Percentiles rank a stretch among this genome's conserved stretches.
Evolutionary conservation across 2,888 invertebrate genomes (phyloP).

Genomic region (Campoplex nolae): DNA sequence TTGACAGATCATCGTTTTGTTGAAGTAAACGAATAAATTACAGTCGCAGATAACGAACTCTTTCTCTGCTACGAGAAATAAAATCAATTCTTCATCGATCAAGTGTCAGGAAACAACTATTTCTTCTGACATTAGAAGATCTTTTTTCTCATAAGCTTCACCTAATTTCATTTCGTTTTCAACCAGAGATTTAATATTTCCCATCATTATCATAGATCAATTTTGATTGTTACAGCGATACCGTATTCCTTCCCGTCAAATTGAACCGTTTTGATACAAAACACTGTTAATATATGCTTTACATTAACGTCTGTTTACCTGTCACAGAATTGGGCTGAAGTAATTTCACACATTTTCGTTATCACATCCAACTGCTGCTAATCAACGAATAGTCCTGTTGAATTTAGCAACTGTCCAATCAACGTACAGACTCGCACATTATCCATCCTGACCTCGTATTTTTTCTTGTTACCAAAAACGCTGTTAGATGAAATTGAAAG

Average conservation of each 20-base stretch:
- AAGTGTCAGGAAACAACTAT: background rate
- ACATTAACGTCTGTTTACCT: background rate
- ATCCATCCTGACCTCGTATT: background rate
- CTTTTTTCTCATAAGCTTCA: background rate
- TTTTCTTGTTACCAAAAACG: no score
- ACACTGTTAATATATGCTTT: background rate
- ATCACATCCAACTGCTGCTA: background rate
- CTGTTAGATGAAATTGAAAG: no score
- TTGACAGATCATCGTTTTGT: no score
- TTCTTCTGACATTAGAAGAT: background rate
- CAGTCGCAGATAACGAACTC: background rate
- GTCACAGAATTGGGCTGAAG: background rate
- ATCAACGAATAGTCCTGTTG: background rate
- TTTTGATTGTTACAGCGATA: background rate
- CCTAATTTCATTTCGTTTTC: background rate
- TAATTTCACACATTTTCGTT: background rate
- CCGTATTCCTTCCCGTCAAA: background rate
- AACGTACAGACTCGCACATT: background rate
- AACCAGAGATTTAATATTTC: background rate
- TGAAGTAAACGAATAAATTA: no score
- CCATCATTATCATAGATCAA: background rate
- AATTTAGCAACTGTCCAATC: background rate
- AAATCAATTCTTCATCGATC: background rate
- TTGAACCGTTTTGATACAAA: background rate
- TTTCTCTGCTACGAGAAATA: background rate